Base-by-base conservation (phyloP, 2,888 invertebrate genomes). In the Cetonia aurata region DNA sequence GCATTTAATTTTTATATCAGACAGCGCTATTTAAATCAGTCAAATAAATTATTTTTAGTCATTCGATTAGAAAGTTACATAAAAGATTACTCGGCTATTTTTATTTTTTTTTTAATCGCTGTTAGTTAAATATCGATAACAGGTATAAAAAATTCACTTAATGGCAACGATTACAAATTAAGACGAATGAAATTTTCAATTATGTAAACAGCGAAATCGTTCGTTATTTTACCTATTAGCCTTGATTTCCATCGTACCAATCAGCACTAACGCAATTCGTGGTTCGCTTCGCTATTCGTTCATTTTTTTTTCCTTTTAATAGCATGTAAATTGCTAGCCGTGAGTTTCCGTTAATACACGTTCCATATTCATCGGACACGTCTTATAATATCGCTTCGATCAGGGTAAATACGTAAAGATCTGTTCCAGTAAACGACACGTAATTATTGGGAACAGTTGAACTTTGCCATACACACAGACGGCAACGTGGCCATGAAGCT, bases 391-490 rank as follows among this genome's bases (percentile, higher is more conserved):
- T 41, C 50, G 33, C 12, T 42, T 65, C 62, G 52, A 65, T 65
- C 62, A 37, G 25, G 41, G 8, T 65, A 65, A 33, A 65, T 65
- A 65, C 25, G 50, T 65, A 65, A 65, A 65, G 62, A 65, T 65
- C 62, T 65, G 50, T 65, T 50, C 50, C 37, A 65, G 52, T 65
- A 65, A 65, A 65, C 62, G 62, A 65, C 50, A 50, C 62, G 37
- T 65, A 65, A 65, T 65, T 65, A 65, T 48, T 65, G 62, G 50
- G 62, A 65, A 65, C 41, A 50, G 62, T 65, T 68, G 68, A 68
- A 68, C 68, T 68, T 68, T 68, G 68, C 57, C 68, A 56, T 57
- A 68, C 48, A 74, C 50, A 62, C 48, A 70, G 70, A 69, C 72
- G 66, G 72, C 62, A 72, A 72, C 70, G 55, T 48, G 71, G 70